phyloP scores from a whole-genome alignment of 2,113 vertebrate species.

The Eclectus roratus region DNA sequence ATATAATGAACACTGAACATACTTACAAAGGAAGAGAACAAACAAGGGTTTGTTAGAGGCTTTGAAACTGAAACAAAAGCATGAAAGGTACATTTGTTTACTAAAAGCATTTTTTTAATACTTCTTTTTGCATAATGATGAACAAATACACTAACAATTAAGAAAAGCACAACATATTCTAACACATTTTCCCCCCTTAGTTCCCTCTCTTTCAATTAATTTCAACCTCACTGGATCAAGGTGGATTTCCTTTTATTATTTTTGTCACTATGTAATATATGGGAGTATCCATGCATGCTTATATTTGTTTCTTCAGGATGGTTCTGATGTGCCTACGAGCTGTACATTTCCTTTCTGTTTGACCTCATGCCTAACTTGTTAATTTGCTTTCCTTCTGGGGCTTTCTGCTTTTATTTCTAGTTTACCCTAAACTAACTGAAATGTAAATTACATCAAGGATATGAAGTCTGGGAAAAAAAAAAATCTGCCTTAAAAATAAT shows the following conservation, averaged over 20 bases:
- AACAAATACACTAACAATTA: neutral
- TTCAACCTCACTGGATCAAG: neutral
- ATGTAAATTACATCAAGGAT: neutral
- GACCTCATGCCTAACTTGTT: conserved; percentile 1
- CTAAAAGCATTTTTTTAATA: neutral
- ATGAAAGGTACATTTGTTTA: neutral
- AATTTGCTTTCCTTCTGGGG: neutral
- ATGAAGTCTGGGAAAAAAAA: neutral
- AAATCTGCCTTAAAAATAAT: neutral
- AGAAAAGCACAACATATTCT: neutral
- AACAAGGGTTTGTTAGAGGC: neutral
- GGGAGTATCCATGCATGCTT: neutral
- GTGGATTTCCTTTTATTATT: neutral
- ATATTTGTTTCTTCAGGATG: neutral
- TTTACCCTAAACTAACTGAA: neutral
- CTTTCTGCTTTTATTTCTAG: neutral
- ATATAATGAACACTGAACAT: neutral
- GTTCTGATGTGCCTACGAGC: neutral
- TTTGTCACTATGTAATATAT: neutral
- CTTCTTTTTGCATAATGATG: neutral
- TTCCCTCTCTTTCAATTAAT: neutral
- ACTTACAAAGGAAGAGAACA: neutral
- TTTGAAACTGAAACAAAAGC: neutral
- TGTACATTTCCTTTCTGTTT: neutral
- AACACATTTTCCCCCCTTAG: neutral